Conservation (phyloP, 1,140 invertebrate genomes). For the Bombus ignitus region DNA sequence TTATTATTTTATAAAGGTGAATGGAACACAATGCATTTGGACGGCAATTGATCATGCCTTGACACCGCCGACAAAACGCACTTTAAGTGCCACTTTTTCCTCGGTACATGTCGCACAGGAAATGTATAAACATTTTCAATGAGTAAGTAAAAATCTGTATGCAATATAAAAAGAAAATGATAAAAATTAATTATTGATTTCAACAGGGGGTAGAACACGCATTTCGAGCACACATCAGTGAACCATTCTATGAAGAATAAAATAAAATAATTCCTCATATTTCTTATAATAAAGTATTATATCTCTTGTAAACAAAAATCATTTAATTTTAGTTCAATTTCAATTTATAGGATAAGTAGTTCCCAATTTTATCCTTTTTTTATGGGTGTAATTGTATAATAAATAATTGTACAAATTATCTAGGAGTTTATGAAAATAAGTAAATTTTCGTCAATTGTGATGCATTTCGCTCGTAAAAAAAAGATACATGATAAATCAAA, state of each 20-base stretch:
- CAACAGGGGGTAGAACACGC: constrained; percentile 70
- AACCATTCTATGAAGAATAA: constrained; percentile 53
- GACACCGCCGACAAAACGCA: constrained; percentile 76
- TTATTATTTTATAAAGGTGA: constrained; percentile 66
- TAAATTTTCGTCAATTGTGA: neutral
- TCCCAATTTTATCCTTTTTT: constrained; percentile 10
- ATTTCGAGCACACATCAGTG: constrained; percentile 64
- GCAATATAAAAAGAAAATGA: neutral
- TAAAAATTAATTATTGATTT: constrained; percentile 23
- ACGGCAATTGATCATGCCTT: constrained; percentile 80
- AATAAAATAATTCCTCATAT: neutral
- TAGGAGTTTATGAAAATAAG: neutral
- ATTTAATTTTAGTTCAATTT: constrained; percentile 33
- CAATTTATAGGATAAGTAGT: constrained; percentile 3
- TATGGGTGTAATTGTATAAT: constrained; percentile 10
- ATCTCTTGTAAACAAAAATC: constrained; percentile 35
- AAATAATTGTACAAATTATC: constrained; percentile 25
- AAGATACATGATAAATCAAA: constrained; percentile 8
- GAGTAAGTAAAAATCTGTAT: constrained; percentile 72
- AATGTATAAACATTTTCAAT: constrained; percentile 79
- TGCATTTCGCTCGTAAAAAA: neutral
- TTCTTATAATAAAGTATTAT: constrained; percentile 32
- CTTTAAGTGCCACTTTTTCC: constrained; percentile 81
- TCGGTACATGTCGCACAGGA: constrained; percentile 77
- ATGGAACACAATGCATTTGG: constrained; percentile 82